Conservation (phyloP, 2,888 invertebrate genomes). For the Oegoconia quadripuncta region DNA sequence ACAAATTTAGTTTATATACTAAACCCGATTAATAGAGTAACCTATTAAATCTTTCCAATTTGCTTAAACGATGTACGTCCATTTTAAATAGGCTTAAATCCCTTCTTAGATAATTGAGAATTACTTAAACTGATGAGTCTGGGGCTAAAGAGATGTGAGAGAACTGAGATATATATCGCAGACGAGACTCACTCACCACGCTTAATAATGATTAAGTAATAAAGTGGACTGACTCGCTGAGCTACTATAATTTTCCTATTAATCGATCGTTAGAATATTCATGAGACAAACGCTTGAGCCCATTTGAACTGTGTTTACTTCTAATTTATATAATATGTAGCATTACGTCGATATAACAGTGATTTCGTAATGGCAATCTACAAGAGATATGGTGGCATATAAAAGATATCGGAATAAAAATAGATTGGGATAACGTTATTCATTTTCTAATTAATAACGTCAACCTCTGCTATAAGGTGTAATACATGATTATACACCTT, state of each 20-base stretch:
- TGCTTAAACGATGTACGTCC: background rate
- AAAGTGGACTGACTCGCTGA: background rate
- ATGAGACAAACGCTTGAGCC: background rate
- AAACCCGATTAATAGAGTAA: too few relatives aligned
- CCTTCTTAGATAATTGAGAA: background rate
- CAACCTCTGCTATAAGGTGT: too few relatives aligned
- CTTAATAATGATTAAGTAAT: background rate
- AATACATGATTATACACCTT: too few relatives aligned
- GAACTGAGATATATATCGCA: background rate
- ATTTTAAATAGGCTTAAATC: background rate
- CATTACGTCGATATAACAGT: too few relatives aligned
- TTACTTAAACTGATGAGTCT: background rate
- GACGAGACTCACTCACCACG: background rate
- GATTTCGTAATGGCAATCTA: too few relatives aligned
- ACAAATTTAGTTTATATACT: too few relatives aligned
- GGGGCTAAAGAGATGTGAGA: background rate
- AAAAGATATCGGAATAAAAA: too few relatives aligned
- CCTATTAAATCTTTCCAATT: background rate
- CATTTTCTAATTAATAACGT: too few relatives aligned
- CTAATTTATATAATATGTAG: background rate
- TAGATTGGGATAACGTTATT: too few relatives aligned
- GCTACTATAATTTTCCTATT: background rate
- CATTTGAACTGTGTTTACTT: background rate
- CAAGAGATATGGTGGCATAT: too few relatives aligned
- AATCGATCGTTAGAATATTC: background rate